Conservation (phyloP, 1,140 invertebrate genomes). For the Microplitis mediator region DNA sequence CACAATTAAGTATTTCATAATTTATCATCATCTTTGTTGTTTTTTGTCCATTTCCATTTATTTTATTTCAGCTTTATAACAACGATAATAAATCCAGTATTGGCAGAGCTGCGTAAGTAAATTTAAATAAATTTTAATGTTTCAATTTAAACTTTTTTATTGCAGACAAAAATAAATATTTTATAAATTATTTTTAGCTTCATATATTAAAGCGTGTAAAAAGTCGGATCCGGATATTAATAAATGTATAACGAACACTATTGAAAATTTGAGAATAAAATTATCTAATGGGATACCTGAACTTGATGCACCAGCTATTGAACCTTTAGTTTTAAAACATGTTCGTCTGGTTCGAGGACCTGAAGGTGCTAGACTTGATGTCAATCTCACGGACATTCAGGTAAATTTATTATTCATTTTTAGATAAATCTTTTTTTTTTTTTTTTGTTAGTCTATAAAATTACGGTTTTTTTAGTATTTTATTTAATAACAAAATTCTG, state of each 20-base stretch:
- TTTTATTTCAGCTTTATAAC: conserved; percentile 43
- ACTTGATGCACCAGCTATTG: conserved; percentile 70
- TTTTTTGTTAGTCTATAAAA: background rate
- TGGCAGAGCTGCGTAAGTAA: conserved; percentile 53
- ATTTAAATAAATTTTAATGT: conserved; percentile 17
- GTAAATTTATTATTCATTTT: conserved; percentile 47
- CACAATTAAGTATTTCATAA: conserved; percentile 24
- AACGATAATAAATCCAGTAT: conserved; percentile 32
- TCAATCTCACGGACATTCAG: conserved; percentile 67
- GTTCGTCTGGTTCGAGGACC: conserved; percentile 66
- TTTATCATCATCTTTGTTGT: conserved; percentile 9
- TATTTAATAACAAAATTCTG: no score
- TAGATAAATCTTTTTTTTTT: background rate
- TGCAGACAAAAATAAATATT: background rate
- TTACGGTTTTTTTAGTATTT: no score
- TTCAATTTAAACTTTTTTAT: conserved; percentile 7
- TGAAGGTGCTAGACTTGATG: conserved; percentile 66
- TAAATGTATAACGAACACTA: conserved; percentile 70
- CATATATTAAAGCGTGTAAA: conserved; percentile 72
- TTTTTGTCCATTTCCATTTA: conserved; percentile 10
- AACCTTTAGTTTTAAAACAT: conserved; percentile 68
- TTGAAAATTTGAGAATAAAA: conserved; percentile 67
- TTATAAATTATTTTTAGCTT: conserved; percentile 60
- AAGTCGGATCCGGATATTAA: conserved; percentile 68
- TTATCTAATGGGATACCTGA: conserved; percentile 70